Evolutionary conservation across 2,113 vertebrate genomes (phyloP), one percentile per base, ranked within the genome.

Genomic region (Scytalopus superciliaris): DNA sequence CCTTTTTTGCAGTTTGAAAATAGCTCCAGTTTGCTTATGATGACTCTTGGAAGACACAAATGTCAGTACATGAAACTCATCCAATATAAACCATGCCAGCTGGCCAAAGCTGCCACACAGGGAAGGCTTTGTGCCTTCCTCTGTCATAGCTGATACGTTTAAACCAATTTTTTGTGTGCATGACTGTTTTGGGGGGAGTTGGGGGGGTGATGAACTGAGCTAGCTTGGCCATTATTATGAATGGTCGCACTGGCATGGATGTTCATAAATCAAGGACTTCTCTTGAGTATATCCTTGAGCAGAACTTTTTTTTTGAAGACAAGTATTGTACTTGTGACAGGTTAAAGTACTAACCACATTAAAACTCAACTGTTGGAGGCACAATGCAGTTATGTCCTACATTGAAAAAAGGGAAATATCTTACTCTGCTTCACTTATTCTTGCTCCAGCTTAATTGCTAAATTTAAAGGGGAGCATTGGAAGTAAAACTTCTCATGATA

Each of bases 31-130:
- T 97, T 98, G 97, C 97, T 98, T 98, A 92, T 97, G 97, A 94
- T 89, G 95, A 97, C 89, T 95, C 93, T 96, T 97, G 97, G 98
- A 97, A 98, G 97, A 97, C 97, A 98, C 97, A 98, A 97, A 94
- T 97, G 98, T 98, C 98, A 97, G 96, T 98, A 97, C 96, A 96
- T 97, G 95, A 96, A 94, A 97, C 97, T 97, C 95, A 93, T 88
- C 96, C 94, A 77, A 7, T 94, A 96, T 90, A 84, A 95, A 96
- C 96, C 96, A 96, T 98, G 97, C 96, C 97, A 91, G 94, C 77
- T 96, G 96, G 94, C 93, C 64, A 80, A 96, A 93, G 83, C 76
- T 95, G 91, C 89, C 95, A 94, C 94, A 59, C 93, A 95, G 93
- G 96, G 96, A 91, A 75, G 85, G 92, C 90, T 92, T 85, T 93